Evolutionary conservation across 37 sponge, comb jelly and placozoan species (phyloP).

Genomic region (Oopsacas minuta): DNA sequence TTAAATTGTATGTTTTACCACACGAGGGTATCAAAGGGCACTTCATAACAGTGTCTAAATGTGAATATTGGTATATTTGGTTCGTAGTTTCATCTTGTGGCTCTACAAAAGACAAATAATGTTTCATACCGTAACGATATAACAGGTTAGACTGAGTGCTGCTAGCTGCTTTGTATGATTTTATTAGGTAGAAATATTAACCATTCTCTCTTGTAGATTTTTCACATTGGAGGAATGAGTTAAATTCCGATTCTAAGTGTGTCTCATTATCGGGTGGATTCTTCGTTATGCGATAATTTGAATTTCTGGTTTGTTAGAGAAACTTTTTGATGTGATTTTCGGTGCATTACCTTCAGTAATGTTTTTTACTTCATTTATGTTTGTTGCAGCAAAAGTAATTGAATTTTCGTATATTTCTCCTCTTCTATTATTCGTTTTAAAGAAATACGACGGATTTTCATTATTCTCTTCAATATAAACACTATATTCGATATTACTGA

Average conservation of each 20-base stretch:
- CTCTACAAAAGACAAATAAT: background rate
- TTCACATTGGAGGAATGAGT: background rate
- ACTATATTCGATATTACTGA: no score
- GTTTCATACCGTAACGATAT: background rate
- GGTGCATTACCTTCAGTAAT: no score
- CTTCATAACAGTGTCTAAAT: background rate
- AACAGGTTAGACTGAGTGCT: background rate
- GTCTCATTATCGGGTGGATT: background rate
- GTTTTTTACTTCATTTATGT: no score
- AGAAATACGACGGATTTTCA: no score
- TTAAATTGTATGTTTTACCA: background rate
- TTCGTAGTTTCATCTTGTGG: background rate
- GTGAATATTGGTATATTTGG: conserved; percentile 1
- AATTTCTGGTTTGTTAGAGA: no score
- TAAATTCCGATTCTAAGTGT: background rate
- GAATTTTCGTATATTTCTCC: no score
- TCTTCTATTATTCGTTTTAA: no score
- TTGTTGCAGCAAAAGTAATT: no score
- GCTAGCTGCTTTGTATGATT: background rate
- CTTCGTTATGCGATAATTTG: background rate
- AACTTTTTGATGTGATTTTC: no score
- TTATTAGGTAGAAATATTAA: background rate
- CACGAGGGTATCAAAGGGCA: background rate
- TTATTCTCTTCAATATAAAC: no score
- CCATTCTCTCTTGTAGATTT: background rate